Evolutionary conservation across 2,888 invertebrate genomes (phyloP), one percentile per base, ranked within the genome.

Genomic region (Standfussiana lucernea): DNA sequence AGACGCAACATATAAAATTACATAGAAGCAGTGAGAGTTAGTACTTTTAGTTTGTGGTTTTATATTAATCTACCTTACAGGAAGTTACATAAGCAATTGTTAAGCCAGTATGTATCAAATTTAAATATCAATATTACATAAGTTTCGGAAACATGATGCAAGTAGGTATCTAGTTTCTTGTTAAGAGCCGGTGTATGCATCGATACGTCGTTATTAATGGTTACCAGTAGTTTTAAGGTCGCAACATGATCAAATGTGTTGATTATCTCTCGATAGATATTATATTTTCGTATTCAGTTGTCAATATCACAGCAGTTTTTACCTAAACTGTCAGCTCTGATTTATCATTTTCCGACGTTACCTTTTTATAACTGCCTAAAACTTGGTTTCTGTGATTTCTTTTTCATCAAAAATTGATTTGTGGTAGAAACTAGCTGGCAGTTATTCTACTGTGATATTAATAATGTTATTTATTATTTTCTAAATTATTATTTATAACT

Each of bases 401-500:
- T 37, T 62, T 61, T 56, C 68, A 77, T 69, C 65, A 74, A 70
- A 37, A 67, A 83, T 35, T 56, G n/a, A 83, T 82, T 85, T 85
- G 83, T 85, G 89, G 65, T 84, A 89, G 86, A 90, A 89, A 90
- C 89, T 91, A 90, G 95, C 95, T 95, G 96, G 93, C 96, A 95
- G 95, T 95, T 95, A 91, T 90, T 94, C 96, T 96, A 95, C 94
- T 96, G 96, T 96, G 96, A 96, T 96, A 96, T 96, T 96, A 92
- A 96, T 96, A 95, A 95, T 95, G 94, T 89, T 95, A 95, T 96
- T 96, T 96, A 95, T 95, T 94, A 93, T 93, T 94, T 94, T 93
- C 91, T 95, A 95, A 94, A 94, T 94, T 95, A 95, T 95, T 94
- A 95, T 95, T 95, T 95, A 93, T 94, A 92, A 89, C 82, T 93